phyloP scores from a whole-genome alignment of 2,797 vertebrate genomes.

The Sebastes melanostomus region DNA sequence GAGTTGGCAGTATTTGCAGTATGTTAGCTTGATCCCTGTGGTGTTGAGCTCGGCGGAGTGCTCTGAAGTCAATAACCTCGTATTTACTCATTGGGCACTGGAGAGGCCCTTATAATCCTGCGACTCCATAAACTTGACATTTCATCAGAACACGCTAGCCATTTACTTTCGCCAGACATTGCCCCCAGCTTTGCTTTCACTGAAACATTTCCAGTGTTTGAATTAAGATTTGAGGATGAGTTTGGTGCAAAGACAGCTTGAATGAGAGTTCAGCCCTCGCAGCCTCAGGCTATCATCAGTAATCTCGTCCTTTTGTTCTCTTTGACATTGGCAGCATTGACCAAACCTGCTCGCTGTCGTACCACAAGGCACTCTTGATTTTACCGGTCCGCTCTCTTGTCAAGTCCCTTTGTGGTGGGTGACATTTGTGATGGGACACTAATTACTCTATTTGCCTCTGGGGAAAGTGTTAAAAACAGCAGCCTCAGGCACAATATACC shows the following conservation, averaged over 20 bases:
- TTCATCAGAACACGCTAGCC: slow-evolving; percentile 35
- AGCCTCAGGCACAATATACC: slow-evolving; percentile 21
- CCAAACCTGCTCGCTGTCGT: slow-evolving; percentile 30
- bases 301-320: slow-evolving; percentile 45
- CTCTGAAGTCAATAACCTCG: slow-evolving; percentile 56
- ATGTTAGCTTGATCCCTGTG: slow-evolving; percentile 36
- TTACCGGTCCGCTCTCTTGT: slow-evolving; percentile 6
- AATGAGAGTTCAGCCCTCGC: slow-evolving; percentile 20
- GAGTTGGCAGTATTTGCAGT: slow-evolving; percentile 21
- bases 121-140: slow-evolving; percentile 46
- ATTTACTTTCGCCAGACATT: slow-evolving; percentile 51
- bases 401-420: slow-evolving; percentile 44
- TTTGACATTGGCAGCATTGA: slow-evolving; percentile 47
- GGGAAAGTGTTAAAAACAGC: slow-evolving; percentile 32
- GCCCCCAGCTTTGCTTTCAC: slow-evolving; percentile 3
- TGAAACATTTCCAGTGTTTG: slow-evolving; percentile 38
- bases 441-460: slow-evolving; percentile 43
- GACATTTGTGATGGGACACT: slow-evolving; percentile 51
- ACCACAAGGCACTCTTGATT: slow-evolving; percentile 32
- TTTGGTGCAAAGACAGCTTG: slow-evolving; percentile 30
- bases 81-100: slow-evolving; percentile 53
- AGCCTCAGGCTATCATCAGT: slow-evolving; percentile 41
- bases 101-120: slow-evolving; percentile 25
- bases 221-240: slow-evolving; percentile 57
- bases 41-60: slow-evolving; percentile 42